phyloP scores from a whole-genome alignment of 2,797 vertebrate genomes.

The Antrozous pallidus region DNA sequence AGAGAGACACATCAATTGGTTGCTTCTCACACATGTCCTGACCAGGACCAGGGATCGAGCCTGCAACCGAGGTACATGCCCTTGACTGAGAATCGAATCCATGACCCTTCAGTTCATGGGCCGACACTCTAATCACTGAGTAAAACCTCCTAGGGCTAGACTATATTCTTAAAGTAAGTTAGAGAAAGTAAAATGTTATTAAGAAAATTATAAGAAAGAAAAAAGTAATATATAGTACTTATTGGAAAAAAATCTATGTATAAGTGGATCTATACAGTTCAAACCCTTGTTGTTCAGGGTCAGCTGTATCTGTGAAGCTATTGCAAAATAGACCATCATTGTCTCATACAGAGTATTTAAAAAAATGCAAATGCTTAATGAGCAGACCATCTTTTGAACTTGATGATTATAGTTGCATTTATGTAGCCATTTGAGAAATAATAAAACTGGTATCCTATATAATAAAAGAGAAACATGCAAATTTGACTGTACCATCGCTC shows the following conservation, averaged over 20 bases:
- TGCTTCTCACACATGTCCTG: no score
- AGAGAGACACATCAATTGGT: no score
- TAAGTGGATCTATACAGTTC: neutral
- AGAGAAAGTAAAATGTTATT: neutral
- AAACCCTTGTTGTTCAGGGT: neutral
- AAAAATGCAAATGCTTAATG: neutral
- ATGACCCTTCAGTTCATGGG: no score
- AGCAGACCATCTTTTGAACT: neutral
- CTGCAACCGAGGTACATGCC: no score
- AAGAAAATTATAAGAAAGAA: neutral
- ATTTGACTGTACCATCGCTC: no score
- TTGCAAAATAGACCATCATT: neutral
- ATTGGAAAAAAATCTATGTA: neutral
- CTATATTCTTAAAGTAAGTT: neutral
- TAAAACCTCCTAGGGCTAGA: no score
- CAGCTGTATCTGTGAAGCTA: neutral
- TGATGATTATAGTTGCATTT: slow-evolving; percentile 23
- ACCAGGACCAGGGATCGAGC: no score
- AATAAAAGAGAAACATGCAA: no score
- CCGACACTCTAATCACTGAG: no score
- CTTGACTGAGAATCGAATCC: no score
- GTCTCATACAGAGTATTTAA: neutral
- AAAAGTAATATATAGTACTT: neutral
- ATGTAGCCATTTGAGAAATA: neutral
- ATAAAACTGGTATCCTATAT: neutral